A percentile compares a stretch with the other conserved stretches of the same genome.
Evolutionary conservation across 2,797 vertebrate species (phyloP).

Genomic region (Lutjanus campechanus): DNA sequence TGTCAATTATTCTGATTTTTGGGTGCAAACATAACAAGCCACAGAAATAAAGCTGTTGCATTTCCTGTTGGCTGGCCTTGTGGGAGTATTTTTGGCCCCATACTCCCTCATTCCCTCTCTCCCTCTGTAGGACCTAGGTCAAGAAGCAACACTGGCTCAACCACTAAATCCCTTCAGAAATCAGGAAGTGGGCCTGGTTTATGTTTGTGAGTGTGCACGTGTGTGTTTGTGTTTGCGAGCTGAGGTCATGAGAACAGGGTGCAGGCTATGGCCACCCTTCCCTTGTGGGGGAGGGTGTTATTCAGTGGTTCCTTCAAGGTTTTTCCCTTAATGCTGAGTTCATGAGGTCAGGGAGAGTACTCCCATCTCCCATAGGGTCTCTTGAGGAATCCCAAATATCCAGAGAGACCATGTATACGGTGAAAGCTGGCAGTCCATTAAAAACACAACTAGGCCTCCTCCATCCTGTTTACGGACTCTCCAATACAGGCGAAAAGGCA

Average conservation of each 20-base stretch:
- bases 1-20: slow-evolving; percentile 15
- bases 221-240: slow-evolving; percentile 68
- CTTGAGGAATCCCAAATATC: slow-evolving; percentile 74
- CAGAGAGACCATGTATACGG: slow-evolving; percentile 51
- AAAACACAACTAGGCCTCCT: slow-evolving; percentile 60
- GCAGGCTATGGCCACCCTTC: slow-evolving; percentile 63
- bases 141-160: slow-evolving; percentile 76
- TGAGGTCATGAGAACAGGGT: slow-evolving; percentile 86
- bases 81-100: slow-evolving; percentile 61
- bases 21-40: slow-evolving; percentile 30
- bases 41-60: slow-evolving; percentile 48
- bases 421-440: slow-evolving; percentile 55
- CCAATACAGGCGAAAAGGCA: slow-evolving; percentile 48
- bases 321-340: slow-evolving; percentile 58
- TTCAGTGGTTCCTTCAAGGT: slow-evolving; percentile 57
- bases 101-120: slow-evolving; percentile 51
- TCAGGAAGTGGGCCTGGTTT: slow-evolving; percentile 80
- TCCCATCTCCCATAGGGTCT: slow-evolving; percentile 60
- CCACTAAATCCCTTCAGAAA: slow-evolving; percentile 69
- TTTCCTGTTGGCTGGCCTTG: slow-evolving; percentile 72
- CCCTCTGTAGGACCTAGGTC: slow-evolving; percentile 63
- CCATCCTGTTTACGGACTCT: slow-evolving; percentile 69
- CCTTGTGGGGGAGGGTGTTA: slow-evolving; percentile 58
- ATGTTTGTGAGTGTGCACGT: slow-evolving; percentile 62
- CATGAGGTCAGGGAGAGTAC: slow-evolving; percentile 71